Evolutionary conservation across 2,113 vertebrate genomes (phyloP).

Genomic region (Thymallus thymallus): DNA sequence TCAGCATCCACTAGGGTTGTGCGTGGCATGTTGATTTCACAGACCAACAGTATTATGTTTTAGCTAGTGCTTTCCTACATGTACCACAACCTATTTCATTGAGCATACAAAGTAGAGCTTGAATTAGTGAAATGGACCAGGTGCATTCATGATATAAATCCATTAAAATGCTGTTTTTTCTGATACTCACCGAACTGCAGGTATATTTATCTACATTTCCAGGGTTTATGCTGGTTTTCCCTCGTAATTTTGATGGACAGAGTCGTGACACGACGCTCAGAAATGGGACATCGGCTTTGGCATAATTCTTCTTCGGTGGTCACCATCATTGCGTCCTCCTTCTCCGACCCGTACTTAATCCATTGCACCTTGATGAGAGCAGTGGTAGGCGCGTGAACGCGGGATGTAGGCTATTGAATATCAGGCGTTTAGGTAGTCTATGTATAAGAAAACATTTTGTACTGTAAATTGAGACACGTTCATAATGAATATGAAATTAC

Average conservation of each 20-base stretch:
- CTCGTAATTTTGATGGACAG: slow-evolving; percentile 60
- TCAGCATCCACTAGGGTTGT: neutral
- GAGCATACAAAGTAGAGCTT: neutral
- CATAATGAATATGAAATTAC: neutral
- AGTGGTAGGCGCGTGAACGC: neutral
- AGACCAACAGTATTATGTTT: neutral
- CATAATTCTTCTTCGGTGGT: slow-evolving; percentile 60
- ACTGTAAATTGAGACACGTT: neutral
- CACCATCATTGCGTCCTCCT: slow-evolving; percentile 58
- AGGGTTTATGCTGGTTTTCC: slow-evolving; percentile 58
- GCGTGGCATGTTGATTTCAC: neutral
- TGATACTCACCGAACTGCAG: slow-evolving; percentile 75
- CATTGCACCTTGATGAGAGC: neutral
- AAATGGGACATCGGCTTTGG: slow-evolving; percentile 28
- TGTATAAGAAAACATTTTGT: neutral
- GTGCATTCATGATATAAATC: neutral
- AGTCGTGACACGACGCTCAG: slow-evolving; percentile 50
- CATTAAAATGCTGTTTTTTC: no score
- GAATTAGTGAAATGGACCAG: neutral
- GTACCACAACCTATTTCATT: neutral
- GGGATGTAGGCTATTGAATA: neutral
- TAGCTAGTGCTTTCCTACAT: neutral
- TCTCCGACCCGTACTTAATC: neutral
- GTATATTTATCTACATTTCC: slow-evolving; percentile 68
- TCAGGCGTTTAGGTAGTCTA: neutral